Conservation (phyloP, 2,888 invertebrate genomes). For the Mythimna lalbum region DNA sequence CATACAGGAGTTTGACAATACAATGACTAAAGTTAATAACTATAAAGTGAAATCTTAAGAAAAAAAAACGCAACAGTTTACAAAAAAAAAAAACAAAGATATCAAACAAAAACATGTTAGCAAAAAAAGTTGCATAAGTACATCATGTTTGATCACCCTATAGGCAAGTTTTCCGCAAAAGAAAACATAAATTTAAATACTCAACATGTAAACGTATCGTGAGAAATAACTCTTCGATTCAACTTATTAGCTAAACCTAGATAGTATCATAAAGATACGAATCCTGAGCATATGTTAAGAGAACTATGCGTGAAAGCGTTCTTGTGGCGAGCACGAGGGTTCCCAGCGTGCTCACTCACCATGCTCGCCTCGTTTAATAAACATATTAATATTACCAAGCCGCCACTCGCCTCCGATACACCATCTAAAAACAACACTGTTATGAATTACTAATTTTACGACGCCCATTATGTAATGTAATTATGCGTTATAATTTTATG, state of each 20-base stretch:
- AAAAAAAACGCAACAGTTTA: no score
- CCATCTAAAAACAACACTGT: conserved; percentile 88
- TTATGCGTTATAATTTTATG: conserved; percentile 84
- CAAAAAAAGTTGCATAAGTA: no score
- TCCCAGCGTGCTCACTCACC: conserved; percentile 73
- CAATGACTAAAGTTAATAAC: no score
- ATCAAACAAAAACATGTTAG: no score
- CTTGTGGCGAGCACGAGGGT: conserved; percentile 39
- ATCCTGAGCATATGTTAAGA: conserved; percentile 45
- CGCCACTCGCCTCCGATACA: conserved; percentile 80
- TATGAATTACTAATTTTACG: conserved; percentile 88
- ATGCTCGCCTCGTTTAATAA: conserved; percentile 80
- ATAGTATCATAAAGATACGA: conserved; percentile 27
- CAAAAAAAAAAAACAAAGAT: no score
- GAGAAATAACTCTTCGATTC: neutral
- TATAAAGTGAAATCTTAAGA: no score
- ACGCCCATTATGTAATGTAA: conserved; percentile 79
- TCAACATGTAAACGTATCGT: neutral
- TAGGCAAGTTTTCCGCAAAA: neutral
- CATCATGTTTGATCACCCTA: no score
- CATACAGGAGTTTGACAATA: no score
- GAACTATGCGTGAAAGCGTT: conserved; percentile 45
- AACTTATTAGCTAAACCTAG: conserved; percentile 19
- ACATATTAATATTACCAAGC: conserved; percentile 85
- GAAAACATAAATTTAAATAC: neutral